Base-by-base conservation (phyloP, 2,113 vertebrate genomes). In the Perccottus glenii region DNA sequence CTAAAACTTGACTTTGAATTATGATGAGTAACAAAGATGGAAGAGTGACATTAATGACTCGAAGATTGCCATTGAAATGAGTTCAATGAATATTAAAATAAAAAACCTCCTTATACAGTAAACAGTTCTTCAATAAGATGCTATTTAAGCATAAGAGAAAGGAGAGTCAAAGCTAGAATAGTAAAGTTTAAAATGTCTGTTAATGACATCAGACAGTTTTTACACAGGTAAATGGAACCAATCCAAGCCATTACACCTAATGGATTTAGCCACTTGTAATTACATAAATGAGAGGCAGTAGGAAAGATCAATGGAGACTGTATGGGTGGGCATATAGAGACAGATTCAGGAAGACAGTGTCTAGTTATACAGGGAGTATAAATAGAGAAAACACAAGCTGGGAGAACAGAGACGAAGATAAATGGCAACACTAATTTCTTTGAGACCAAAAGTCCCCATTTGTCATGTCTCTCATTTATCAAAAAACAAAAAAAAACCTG, bases 401-500 rank as follows among this genome's bases (percentile, higher is more conserved):
- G 33, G 9, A 40, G 40, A 59, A 60, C 52, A 43, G 45, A 44
- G 8, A 14, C 27, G 48, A 12, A 11, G 1, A 40, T 61, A 49
- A 38, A 49, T 58, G 16, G 73, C 16, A 2, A 16, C 3, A 19
- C 51, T 33, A 38, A 16, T 11, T 65, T 47, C 4, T 15, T 10
- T 14, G 11, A 57, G 12, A 49, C 4, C 50, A 45, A 19, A 45
- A 43, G 32, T 45, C 14, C 44, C n/a, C 50, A 11, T 53, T 27
- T 4, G 27, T 43, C 10, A 11, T 58, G 36, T 53, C 68, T 14
- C 38, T 35, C 10, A 51, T 5, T 33, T 49, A n/a, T 52, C 27
- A 67, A 61, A 38, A 43, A 53, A 43, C 15, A 62, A 52, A 40
- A 62, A 52, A 40, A 82, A 76, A 76, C 59, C 70, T 81, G 72